Percentiles rank a stretch among this genome's conserved stretches.
These are phyloP conservation scores for Monomorium pharaonis DNA, from an alignment of 1,140 invertebrate species.

Conservation along the genomic window DNA sequence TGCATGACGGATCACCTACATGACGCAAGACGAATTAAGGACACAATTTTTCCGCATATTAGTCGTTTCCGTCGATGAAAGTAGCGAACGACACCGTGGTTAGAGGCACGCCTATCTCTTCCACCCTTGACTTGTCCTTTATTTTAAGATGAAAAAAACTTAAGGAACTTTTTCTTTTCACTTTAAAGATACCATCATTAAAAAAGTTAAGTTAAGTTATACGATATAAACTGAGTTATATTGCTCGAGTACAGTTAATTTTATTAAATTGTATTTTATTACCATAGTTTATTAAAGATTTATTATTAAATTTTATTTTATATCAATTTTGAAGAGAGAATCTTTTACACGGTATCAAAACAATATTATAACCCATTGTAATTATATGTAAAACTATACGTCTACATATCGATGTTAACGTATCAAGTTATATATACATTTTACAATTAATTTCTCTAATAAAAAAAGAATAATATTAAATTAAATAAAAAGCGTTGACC, in stretches of 20 bases:
- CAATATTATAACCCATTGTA: background rate
- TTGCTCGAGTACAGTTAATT: background rate
- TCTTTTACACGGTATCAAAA: background rate
- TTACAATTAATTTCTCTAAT: background rate
- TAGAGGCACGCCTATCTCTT: background rate
- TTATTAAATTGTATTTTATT: background rate
- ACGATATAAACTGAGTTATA: no score
- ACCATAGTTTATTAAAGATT: background rate
- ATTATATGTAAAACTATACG: background rate
- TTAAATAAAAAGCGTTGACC: background rate
- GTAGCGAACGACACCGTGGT: background rate
- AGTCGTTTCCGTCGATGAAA: conserved; percentile 39
- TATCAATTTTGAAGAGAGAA: background rate
- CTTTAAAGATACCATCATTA: background rate
- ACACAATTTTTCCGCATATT: conserved; percentile 45
- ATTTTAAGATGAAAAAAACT: background rate
- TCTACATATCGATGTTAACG: background rate
- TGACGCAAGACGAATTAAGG: conserved; percentile 35
- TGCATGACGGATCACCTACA: conserved; percentile 2
- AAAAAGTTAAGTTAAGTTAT: background rate
- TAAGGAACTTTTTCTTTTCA: background rate
- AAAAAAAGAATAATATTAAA: background rate
- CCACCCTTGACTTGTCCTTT: background rate
- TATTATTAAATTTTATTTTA: background rate
- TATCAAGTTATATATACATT: background rate